These are phyloP conservation scores for Hylaeus volcanicus DNA, from an alignment of 1,140 invertebrate species.

Conservation along the genomic window DNA sequence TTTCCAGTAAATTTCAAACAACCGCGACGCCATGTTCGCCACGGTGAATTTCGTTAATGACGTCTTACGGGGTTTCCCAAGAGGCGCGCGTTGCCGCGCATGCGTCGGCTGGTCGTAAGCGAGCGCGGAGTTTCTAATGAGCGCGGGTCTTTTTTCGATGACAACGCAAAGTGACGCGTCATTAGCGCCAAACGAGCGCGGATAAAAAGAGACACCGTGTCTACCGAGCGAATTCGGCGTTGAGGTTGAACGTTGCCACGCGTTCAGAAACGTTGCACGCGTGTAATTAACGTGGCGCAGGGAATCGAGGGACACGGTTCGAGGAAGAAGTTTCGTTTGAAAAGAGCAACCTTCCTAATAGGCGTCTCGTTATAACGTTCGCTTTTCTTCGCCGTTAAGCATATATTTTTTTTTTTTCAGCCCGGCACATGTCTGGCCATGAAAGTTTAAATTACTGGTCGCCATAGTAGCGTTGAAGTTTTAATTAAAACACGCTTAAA, in stretches of 20 bases:
- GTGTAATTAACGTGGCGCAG: slow-evolving; percentile 34
- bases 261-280: background rate
- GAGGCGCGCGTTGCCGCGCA: too few species aligned
- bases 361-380: background rate
- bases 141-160: slow-evolving; percentile 23
- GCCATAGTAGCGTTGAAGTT: background rate
- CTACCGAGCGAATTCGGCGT: slow-evolving; percentile 8
- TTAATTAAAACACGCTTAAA: slow-evolving; percentile 39
- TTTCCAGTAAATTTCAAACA: background rate
- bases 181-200: slow-evolving; percentile 32
- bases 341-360: background rate
- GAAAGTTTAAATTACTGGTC: slow-evolving; percentile 34
- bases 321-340: background rate
- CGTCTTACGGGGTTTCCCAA: background rate
- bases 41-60: background rate
- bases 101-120: background rate
- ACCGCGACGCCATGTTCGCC: background rate
- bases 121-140: slow-evolving; percentile 26
- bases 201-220: slow-evolving; percentile 18
- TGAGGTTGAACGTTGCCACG: background rate
- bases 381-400: background rate
- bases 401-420: background rate
- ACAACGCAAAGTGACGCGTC: slow-evolving; percentile 32
- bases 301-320: slow-evolving; percentile 4
- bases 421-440: background rate